Base-by-base conservation (phyloP, 2,888 invertebrate species). In the Glaucopsyche alexis region DNA sequence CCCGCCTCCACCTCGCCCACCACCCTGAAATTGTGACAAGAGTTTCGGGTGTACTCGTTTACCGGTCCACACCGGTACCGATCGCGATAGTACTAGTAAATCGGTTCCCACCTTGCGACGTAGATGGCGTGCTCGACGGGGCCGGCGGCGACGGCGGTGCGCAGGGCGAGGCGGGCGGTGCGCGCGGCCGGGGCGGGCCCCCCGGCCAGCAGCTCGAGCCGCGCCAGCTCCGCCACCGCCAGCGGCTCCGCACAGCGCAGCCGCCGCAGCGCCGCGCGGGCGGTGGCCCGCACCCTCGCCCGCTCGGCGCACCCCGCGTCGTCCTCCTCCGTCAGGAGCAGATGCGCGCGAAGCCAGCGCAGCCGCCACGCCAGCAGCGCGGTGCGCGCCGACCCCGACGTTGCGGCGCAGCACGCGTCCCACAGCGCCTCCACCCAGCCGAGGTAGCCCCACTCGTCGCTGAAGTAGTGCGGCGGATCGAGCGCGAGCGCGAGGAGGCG, bases 331-430 rank as follows among this genome's bases (percentile, higher is more conserved):
- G 80, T 74, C 72, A 83, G 80, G 78, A 81, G 76, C 77, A 79
- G 74, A 74, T 84, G 83, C 80, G 87, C 82, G 80, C 84, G 84
- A 82, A 85, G 80, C 87, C 86, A 87, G 76, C 89, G 87, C 82
- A 89, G 82, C 2, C 88, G 84, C 89, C 90, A 90, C 82, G 87
- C 84, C 78, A 85, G 79, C 77, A 89, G 80, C 77, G 86, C 87
- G 65, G 72, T 71, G n/a, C 86, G 84, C 70, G 74, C 75, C 76
- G 47, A 67, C 50, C 82, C 84, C 71, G 72, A 3, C 75, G 77
- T 74, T 81, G 82, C 81, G 72, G 38, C 79, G 80, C 82, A 75
- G 65, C 76, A 76, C 76, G 77, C 77, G 72, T 81, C 80, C 80
- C 79, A 81, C 76, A 81, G 75, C 64, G 76, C 74, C 74, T 74